Evolutionary conservation across 2,113 vertebrate genomes (phyloP).

Genomic region (Sceloporus undulatus): DNA sequence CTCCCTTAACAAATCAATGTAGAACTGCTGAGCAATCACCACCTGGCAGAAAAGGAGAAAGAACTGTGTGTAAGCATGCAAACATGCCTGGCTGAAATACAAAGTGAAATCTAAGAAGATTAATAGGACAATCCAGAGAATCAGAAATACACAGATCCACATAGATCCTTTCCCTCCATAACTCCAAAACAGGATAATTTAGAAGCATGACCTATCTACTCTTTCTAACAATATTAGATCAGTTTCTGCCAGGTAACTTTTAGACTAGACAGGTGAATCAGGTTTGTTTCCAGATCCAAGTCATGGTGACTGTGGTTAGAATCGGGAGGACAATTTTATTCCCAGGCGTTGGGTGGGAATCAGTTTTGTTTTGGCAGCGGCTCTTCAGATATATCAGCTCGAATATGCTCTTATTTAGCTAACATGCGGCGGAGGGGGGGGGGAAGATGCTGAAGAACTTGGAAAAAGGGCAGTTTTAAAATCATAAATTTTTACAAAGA

Average conservation of each 20-base stretch:
- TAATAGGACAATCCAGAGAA: not conserved
- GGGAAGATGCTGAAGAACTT: not conserved
- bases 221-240: not conserved
- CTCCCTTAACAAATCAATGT: conserved; percentile 37
- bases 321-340: not conserved
- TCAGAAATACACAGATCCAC: not conserved
- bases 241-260: not conserved
- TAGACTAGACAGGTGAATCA: not conserved
- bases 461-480: not conserved
- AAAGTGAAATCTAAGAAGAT: not conserved
- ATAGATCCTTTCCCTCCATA: not conserved
- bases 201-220: not conserved
- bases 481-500: conserved; percentile 22
- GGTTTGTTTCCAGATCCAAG: not conserved
- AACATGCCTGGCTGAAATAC: conserved; percentile 2
- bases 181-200: not conserved
- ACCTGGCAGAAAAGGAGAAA: conserved; percentile 18
- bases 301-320: too few species aligned
- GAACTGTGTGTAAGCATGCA: not conserved
- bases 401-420: not conserved
- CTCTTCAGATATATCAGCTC: not conserved
- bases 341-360: not conserved
- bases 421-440: not conserved
- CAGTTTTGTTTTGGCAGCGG: not conserved
- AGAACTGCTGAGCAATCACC: conserved; percentile 35